These are phyloP conservation scores for Melipona beecheii DNA, from an alignment of 2,888 invertebrate genomes.

Conservation along the genomic window DNA sequence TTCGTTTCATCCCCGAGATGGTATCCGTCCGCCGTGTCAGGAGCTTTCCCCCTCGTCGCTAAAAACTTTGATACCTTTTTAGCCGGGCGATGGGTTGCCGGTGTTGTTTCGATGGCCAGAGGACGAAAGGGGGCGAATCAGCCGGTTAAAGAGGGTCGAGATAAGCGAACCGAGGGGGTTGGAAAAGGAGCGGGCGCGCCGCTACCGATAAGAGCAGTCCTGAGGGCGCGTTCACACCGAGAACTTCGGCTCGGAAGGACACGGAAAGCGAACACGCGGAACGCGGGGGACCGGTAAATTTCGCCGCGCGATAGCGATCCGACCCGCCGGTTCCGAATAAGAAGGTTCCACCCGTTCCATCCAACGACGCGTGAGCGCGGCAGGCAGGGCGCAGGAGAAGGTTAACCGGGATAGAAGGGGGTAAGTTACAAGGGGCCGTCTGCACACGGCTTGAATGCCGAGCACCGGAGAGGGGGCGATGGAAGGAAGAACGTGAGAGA, in stretches of 20 bases:
- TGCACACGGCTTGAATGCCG: conserved; percentile 7
- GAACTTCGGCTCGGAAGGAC: conserved; percentile 58
- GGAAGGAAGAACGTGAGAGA: not conserved
- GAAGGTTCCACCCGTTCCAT: conserved; percentile 39
- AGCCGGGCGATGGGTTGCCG: conserved; percentile 24
- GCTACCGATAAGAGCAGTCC: conserved; percentile 75
- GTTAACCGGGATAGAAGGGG: not conserved
- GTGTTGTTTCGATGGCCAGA: conserved; percentile 63
- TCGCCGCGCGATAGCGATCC: conserved; percentile 48
- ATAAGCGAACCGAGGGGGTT: conserved; percentile 63
- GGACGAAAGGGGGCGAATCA: conserved; percentile 25
- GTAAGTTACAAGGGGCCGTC: conserved; percentile 16
- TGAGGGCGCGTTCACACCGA: conserved; percentile 66
- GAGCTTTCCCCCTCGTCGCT: conserved; percentile 44
- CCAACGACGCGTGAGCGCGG: not conserved
- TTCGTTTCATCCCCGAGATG: no score
- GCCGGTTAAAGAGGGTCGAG: conserved; percentile 70
- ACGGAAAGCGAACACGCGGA: conserved; percentile 36
- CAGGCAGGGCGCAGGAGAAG: not conserved
- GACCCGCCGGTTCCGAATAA: conserved; percentile 37
- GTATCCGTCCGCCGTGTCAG: no score
- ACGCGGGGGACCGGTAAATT: conserved; percentile 56
- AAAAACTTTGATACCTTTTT: conserved; percentile 75
- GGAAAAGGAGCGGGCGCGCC: conserved; percentile 55
- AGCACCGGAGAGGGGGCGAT: not conserved